phyloP scores from a whole-genome alignment of 2,113 vertebrate genomes.

The Xenopus tropicalis region DNA sequence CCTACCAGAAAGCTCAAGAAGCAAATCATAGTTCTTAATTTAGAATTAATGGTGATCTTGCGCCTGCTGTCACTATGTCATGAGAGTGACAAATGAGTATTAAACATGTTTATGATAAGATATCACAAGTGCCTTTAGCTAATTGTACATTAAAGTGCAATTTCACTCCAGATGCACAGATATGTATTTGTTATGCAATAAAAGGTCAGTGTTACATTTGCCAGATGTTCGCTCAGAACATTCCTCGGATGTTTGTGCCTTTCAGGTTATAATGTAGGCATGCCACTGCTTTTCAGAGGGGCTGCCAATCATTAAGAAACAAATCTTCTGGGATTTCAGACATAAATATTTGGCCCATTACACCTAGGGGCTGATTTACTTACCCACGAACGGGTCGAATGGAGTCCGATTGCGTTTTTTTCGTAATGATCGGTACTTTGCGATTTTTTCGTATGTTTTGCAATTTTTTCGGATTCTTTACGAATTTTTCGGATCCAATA shows the following conservation, averaged over 20 bases:
- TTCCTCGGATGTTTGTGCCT: slow-evolving; percentile 29
- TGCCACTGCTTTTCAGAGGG: slow-evolving; percentile 22
- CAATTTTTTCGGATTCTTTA: no score
- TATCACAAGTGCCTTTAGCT: slow-evolving; percentile 14
- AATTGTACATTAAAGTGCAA: slow-evolving; percentile 34
- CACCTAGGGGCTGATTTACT: background rate
- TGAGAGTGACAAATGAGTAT: slow-evolving; percentile 34
- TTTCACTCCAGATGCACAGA: background rate
- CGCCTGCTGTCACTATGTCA: slow-evolving; percentile 5
- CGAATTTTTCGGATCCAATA: no score
- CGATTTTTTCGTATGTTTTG: no score
- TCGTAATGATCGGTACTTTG: no score
- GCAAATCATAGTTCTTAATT: slow-evolving; percentile 1
- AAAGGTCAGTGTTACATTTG: slow-evolving; percentile 39
- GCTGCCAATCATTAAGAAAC: slow-evolving; percentile 37
- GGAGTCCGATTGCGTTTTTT: no score
- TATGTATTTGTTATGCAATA: slow-evolving; percentile 33
- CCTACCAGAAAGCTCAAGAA: background rate
- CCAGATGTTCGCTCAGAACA: slow-evolving; percentile 34
- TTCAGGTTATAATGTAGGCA: slow-evolving; percentile 39
- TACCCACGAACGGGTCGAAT: no score
- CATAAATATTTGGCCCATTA: slow-evolving; percentile 23
- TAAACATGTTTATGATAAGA: slow-evolving; percentile 29
- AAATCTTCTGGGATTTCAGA: slow-evolving; percentile 16
- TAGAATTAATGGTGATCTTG: background rate